Conservation (phyloP, 2,797 vertebrate species). For the Falco naumanni region DNA sequence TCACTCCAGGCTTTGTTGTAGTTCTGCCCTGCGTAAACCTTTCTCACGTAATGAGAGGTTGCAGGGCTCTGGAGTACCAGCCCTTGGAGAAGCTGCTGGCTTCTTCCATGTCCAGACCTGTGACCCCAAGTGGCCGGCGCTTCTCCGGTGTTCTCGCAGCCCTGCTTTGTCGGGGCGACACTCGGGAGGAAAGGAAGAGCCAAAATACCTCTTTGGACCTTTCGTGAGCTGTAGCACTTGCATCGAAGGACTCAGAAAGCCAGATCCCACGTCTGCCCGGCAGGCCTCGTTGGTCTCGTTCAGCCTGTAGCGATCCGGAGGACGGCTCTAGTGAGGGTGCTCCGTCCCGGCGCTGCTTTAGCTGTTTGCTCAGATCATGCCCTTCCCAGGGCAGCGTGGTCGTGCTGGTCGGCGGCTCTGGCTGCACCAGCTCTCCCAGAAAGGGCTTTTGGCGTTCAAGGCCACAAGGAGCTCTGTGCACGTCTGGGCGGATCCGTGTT, state of each 20-base stretch:
- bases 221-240: neutral
- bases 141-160: neutral
- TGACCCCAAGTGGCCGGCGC: neutral
- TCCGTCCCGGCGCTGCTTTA: neutral
- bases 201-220: neutral
- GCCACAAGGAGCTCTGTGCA: neutral
- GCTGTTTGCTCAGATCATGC: neutral
- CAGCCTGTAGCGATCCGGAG: rapidly evolving
- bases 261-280: neutral
- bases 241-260: neutral
- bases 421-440: neutral
- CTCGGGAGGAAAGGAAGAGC: neutral
- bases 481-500: neutral
- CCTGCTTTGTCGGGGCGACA: neutral
- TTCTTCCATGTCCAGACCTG: neutral
- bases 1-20: neutral
- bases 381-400: neutral
- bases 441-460: rapidly evolving
- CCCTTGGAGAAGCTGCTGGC: neutral
- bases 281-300: neutral
- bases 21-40: neutral
- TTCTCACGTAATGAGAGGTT: rapidly evolving
- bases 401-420: rapidly evolving
- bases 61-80: neutral
- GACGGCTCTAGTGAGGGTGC: too few species aligned